phyloP scores from a whole-genome alignment of 2,113 vertebrate species.

The Xiphophorus maculatus region DNA sequence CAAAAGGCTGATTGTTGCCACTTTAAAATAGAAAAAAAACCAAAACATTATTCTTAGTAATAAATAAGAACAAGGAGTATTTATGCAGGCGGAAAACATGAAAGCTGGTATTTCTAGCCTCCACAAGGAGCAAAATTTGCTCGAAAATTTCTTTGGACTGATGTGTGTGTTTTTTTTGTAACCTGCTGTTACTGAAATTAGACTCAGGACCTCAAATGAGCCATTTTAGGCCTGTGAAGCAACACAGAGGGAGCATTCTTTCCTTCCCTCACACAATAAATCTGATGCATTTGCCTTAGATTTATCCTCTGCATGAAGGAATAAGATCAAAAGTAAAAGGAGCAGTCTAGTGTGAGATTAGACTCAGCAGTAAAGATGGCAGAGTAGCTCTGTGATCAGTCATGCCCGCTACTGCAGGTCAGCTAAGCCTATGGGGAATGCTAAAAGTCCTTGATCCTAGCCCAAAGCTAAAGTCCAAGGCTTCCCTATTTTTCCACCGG shows the following conservation, averaged over 20 bases:
- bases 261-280: conserved; percentile 9
- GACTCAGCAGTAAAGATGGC: conserved; percentile 39
- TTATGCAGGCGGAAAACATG: conserved; percentile 5
- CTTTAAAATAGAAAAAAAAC: conserved; percentile 16
- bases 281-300: conserved; percentile 26
- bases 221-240: background rate
- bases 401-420: conserved; percentile 53
- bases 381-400: conserved; percentile 59
- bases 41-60: conserved; percentile 25
- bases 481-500: conserved; percentile 35
- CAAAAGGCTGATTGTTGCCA: background rate
- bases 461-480: conserved; percentile 46
- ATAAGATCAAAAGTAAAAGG: conserved; percentile 31
- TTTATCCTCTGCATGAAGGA: conserved; percentile 24
- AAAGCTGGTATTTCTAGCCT: background rate
- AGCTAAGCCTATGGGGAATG: conserved; percentile 69
- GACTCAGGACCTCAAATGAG: conserved; percentile 6
- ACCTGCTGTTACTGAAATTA: conserved; percentile 3
- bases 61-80: conserved; percentile 6
- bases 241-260: conserved; percentile 11
- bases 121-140: background rate
- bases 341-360: conserved; percentile 48
- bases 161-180: background rate
- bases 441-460: conserved; percentile 60
- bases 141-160: background rate